Percentiles rank a stretch among this genome's conserved stretches.
Conservation (phyloP, 2,113 vertebrate genomes). For the Etheostoma cragini region DNA sequence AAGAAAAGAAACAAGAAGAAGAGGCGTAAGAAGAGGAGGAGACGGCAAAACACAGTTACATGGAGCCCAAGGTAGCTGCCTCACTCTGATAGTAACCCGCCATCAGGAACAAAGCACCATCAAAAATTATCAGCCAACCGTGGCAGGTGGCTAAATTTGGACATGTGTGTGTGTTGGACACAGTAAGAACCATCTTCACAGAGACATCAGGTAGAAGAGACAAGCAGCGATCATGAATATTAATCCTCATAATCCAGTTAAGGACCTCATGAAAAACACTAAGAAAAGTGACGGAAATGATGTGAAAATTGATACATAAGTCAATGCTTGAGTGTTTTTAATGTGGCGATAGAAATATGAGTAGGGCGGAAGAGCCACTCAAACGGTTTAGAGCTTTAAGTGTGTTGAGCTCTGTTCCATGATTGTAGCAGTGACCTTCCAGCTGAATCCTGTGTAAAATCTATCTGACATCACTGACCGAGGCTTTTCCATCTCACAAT, state of each 20-base stretch:
- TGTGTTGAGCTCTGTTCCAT: conserved; percentile 46
- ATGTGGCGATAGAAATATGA: conserved; percentile 56
- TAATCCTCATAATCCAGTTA: conserved; percentile 17
- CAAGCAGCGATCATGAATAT: conserved; percentile 35
- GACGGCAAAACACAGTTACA: conserved; percentile 42
- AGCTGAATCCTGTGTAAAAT: conserved; percentile 57
- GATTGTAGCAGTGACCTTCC: conserved; percentile 58
- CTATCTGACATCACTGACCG: conserved; percentile 67
- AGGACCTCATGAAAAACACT: conserved; percentile 23
- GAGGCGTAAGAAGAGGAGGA: conserved; percentile 30
- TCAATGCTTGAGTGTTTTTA: conserved; percentile 21
- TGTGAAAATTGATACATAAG: conserved; percentile 45
- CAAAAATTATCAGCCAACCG: conserved; percentile 80
- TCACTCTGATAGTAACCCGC: conserved; percentile 57
- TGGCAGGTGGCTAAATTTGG: conserved; percentile 77
- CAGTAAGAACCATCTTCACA: conserved; percentile 34
- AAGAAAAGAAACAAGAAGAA: conserved; percentile 43
- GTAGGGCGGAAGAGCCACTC: conserved; percentile 34
- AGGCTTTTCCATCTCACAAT: conserved; percentile 65
- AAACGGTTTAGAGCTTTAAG: conserved; percentile 33
- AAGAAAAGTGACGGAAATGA: conserved; percentile 40
- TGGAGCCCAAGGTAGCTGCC: conserved; percentile 56
- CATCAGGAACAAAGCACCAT: conserved; percentile 67
- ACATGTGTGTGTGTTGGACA: conserved; percentile 61
- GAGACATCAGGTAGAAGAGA: conserved; percentile 40